A percentile compares a stretch with the other conserved stretches of the same genome.
Conservation (phyloP, 2,888 invertebrate genomes). For the Napeogenes inachia region DNA sequence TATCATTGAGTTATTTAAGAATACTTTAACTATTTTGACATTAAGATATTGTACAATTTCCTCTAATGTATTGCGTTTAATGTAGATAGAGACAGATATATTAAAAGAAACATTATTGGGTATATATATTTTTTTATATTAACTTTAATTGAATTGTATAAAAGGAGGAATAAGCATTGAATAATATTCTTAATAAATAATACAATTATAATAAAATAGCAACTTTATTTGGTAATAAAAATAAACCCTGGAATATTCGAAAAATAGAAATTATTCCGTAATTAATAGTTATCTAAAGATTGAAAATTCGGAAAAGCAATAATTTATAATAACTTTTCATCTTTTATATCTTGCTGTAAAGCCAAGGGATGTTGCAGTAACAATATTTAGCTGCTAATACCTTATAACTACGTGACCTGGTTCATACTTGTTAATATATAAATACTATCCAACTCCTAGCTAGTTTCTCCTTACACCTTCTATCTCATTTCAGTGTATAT, state of each 20-base stretch:
- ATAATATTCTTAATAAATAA: too few species aligned
- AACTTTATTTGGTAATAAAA: too few species aligned
- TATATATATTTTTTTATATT: too few species aligned
- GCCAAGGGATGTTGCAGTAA: constrained; percentile 21
- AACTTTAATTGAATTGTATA: too few species aligned
- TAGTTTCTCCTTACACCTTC: background rate
- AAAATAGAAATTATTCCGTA: background rate
- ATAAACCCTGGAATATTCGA: background rate
- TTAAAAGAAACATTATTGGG: too few species aligned
- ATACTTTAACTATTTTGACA: too few species aligned
- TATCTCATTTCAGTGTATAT: background rate
- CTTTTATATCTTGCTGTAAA: constrained; percentile 24
- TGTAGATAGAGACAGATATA: too few species aligned
- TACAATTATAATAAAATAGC: too few species aligned
- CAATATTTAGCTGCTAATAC: constrained; percentile 25
- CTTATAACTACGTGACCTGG: constrained; percentile 23
- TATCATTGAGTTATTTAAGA: background rate
- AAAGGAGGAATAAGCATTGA: too few species aligned
- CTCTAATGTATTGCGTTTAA: too few species aligned
- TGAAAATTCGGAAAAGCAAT: too few species aligned
- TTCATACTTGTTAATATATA: constrained; percentile 3
- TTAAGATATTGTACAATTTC: too few species aligned
- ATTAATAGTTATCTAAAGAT: background rate
- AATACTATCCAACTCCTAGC: background rate
- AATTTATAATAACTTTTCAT: background rate